Evolutionary conservation across 2,888 invertebrate species (phyloP), one percentile per base, ranked within the genome.

Genomic region (Orchestes rusci): DNA sequence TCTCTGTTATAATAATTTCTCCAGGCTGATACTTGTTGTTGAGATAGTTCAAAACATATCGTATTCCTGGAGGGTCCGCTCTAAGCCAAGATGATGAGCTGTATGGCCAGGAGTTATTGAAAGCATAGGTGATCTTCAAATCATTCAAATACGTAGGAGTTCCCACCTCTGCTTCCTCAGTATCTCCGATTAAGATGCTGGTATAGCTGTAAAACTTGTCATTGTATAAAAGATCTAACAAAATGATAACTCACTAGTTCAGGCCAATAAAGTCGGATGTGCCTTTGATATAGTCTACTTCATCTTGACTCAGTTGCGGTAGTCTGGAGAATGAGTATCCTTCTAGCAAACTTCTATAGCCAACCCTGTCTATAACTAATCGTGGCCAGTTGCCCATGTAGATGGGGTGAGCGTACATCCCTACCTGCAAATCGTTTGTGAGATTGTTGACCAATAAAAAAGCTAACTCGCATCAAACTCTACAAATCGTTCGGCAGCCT

Each of bases 331-430:
- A 66, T 0, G 66, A 58, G 53, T 72, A 80, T 1, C 53, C 53
- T 50, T 52, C 48, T 3, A 16, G 15, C 36, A 37, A 15, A 47
- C 82, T 84, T 30, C 76, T 70, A 2, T 69, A 66, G 32, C 69
- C 72, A n/a, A 84, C 71, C 3, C 72, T 66, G 16, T 70, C 65
- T 35, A 76, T 74, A 79, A 84, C 80, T 1, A 77, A 58, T 33
- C 70, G 62, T 1, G 84, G 84, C 61, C 82, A 84, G 63, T 82
- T 77, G 1, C 83, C 82, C 0, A 63, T 57, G 60, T 78, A 77
- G 27, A 84, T 78, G 1, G 84, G 80, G 61, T 83, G 72, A 0
- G 44, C 45, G 28, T 43, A 54, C 44, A 39, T 43, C 5, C 53
- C 55, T 30, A 38, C 45, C 55, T 54, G 23, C 5, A 23, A 23